Percentiles rank a stretch among this genome's conserved stretches.
These are phyloP conservation scores for Metellina segmentata DNA, from an alignment of 2,888 invertebrate species.

Conservation along the genomic window DNA sequence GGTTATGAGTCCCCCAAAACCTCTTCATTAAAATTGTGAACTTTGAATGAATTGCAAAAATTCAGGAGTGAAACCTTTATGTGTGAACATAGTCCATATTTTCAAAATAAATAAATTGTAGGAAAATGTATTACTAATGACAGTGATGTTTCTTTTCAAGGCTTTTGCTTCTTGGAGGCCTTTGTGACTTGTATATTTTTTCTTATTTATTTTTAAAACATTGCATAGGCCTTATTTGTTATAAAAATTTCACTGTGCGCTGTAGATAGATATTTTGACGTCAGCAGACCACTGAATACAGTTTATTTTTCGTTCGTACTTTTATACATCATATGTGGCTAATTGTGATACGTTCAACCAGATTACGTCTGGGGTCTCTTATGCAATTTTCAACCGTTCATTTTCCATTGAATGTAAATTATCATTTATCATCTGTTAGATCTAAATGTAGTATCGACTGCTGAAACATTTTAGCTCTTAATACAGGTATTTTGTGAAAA, in stretches of 20 bases:
- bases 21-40: neutral
- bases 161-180: slow-evolving; percentile 35
- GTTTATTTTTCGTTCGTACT: slow-evolving; percentile 62
- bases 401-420: slow-evolving; percentile 53
- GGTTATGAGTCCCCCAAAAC: neutral
- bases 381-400: slow-evolving; percentile 57
- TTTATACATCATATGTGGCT: slow-evolving; percentile 61
- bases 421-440: slow-evolving; percentile 57
- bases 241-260: slow-evolving; percentile 33
- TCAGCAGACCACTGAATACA: slow-evolving; percentile 41
- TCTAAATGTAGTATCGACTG: slow-evolving; percentile 25
- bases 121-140: neutral
- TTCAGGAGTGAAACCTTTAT: neutral
- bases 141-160: slow-evolving; percentile 16
- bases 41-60: neutral
- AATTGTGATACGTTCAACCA: slow-evolving; percentile 71
- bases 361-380: slow-evolving; percentile 42
- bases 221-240: slow-evolving; percentile 61
- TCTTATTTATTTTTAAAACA: slow-evolving; percentile 56
- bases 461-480: slow-evolving; percentile 40
- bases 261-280: slow-evolving; percentile 66
- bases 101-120: slow-evolving; percentile 4
- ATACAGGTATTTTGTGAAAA: slow-evolving; percentile 51
- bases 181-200: slow-evolving; percentile 44
- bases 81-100: slow-evolving; percentile 18